phyloP scores from a whole-genome alignment of 2,113 vertebrate species.

The Ammodytes dubius region DNA sequence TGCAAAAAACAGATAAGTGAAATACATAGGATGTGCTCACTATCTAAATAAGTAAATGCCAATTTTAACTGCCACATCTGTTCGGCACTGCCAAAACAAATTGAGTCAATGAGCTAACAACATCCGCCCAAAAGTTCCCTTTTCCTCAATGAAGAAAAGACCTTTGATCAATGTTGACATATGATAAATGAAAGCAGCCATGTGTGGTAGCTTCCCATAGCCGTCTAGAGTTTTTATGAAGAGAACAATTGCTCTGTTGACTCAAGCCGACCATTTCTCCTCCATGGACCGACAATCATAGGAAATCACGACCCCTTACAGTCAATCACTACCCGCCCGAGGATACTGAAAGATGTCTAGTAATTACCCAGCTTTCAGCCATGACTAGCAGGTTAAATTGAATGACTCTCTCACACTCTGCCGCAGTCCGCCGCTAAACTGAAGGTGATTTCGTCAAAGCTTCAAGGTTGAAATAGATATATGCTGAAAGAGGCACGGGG shows the following conservation, averaged over 20 bases:
- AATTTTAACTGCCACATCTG: background rate
- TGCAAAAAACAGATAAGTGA: background rate
- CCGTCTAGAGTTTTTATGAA: conserved; percentile 22
- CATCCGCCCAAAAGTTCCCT: conserved; percentile 13
- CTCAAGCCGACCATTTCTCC: conserved; percentile 5
- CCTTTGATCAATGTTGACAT: conserved; percentile 35
- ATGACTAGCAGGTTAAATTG: conserved; percentile 35
- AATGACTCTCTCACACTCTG: conserved; percentile 32
- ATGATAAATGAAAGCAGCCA: conserved; percentile 44
- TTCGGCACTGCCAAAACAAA: conserved; percentile 28
- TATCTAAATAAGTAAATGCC: background rate
- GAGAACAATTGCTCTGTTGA: conserved; percentile 20
- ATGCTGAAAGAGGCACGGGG: conserved; percentile 18
- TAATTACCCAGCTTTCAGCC: conserved; percentile 53
- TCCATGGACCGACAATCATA: conserved; percentile 11
- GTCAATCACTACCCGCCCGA: conserved; percentile 15
- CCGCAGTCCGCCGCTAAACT: conserved; percentile 26
- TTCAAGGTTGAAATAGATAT: conserved; percentile 48
- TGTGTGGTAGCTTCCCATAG: conserved; percentile 18
- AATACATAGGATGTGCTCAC: background rate
- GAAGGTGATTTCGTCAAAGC: conserved; percentile 20
- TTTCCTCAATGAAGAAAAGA: background rate
- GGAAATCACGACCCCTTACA: conserved; percentile 27
- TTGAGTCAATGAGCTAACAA: background rate
- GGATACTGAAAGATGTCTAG: conserved; percentile 48